phyloP scores from a whole-genome alignment of 35 echinoderm and acorn worm genomes.

The Anneissia japonica region DNA sequence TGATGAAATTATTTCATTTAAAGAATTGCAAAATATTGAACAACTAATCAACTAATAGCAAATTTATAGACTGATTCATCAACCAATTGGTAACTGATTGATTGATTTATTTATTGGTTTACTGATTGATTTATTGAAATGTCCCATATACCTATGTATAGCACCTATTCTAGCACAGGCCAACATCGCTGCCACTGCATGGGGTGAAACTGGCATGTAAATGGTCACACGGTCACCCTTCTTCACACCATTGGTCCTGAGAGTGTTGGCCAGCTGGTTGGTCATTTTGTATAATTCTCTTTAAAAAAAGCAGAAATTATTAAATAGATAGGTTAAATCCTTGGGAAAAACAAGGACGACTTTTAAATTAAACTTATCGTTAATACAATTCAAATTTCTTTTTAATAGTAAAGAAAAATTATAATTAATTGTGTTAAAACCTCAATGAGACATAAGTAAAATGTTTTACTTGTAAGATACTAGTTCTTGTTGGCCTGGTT shows the following conservation, averaged over 20 bases:
- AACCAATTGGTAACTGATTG: no score
- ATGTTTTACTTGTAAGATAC: constrained; percentile 81
- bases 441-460: no score
- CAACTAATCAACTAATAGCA: no score
- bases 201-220: constrained; percentile 87
- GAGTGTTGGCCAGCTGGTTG: constrained; percentile 82
- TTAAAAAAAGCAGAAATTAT: neutral
- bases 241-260: constrained; percentile 72
- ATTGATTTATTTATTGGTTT: no score
- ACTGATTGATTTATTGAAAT: no score
- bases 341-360: neutral
- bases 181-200: constrained; percentile 71
- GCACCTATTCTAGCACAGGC: constrained; percentile 96
- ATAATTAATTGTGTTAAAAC: neutral
- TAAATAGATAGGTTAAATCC: no score
- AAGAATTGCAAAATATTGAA: no score
- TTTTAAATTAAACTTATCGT: neutral
- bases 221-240: constrained; percentile 86
- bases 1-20: no score
- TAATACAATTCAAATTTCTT: neutral
- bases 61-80: no score
- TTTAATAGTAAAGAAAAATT: neutral
- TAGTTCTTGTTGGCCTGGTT: constrained; percentile 69
- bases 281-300: constrained; percentile 93
- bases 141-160: constrained; percentile 89